phyloP scores from a whole-genome alignment of 2,113 vertebrate genomes.

The Xenopus borealis region DNA sequence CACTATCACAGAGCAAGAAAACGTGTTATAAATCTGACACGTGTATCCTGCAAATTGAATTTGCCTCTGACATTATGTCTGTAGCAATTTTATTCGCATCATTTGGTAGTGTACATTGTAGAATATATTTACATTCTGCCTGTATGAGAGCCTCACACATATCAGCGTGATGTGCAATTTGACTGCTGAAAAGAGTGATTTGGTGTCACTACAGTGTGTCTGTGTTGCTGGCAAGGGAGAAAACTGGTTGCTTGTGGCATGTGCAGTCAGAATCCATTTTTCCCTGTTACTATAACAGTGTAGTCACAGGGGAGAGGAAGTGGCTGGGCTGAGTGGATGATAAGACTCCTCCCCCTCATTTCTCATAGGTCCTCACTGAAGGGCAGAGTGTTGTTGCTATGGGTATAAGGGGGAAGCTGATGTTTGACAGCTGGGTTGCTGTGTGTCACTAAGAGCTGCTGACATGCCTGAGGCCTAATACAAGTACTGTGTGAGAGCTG shows the following conservation, averaged over 20 bases:
- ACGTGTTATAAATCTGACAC: no score
- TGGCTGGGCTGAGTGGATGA: conserved; percentile 28
- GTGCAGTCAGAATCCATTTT: background rate
- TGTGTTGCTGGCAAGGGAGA: conserved; percentile 15
- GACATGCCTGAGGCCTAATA: conserved; percentile 19
- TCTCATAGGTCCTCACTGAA: conserved; percentile 30
- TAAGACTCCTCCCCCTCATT: conserved; percentile 18
- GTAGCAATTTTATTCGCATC: no score
- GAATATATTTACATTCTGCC: conserved; percentile 40
- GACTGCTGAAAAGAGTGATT: conserved; percentile 38
- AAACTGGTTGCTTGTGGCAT: conserved; percentile 7
- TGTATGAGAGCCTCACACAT: conserved; percentile 23
- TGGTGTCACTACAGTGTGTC: conserved; percentile 32
- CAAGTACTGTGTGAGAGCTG: background rate
- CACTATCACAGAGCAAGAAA: no score
- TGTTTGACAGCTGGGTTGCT: conserved; percentile 35
- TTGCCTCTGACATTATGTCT: no score
- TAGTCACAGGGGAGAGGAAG: conserved; percentile 25
- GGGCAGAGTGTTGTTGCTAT: conserved; percentile 27
- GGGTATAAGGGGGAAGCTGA: conserved; percentile 28
- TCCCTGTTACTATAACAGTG: conserved; percentile 22
- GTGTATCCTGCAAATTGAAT: no score
- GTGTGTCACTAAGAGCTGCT: conserved; percentile 27
- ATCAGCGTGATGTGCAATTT: conserved; percentile 29
- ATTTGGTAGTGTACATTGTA: background rate